Evolutionary conservation across 1,140 invertebrate species (phyloP).

Genomic region (Vanessa atalanta): DNA sequence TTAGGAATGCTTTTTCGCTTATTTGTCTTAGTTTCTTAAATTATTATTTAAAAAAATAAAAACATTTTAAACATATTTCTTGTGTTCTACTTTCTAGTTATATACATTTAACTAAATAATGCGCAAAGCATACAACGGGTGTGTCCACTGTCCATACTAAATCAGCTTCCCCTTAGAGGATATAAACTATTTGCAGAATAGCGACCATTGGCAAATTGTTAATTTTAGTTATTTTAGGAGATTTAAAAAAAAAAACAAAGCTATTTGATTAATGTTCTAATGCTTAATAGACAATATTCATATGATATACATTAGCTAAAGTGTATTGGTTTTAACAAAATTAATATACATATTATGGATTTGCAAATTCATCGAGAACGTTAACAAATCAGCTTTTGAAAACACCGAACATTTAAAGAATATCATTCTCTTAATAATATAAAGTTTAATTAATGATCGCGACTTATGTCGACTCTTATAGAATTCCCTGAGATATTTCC

Average conservation of each 20-base stretch:
- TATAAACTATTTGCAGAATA: too few species aligned
- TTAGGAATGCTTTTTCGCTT: background rate
- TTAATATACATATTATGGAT: slow-evolving; percentile 2
- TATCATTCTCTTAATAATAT: background rate
- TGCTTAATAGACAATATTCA: background rate
- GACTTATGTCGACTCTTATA: background rate
- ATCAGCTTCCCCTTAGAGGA: too few species aligned
- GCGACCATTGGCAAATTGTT: too few species aligned
- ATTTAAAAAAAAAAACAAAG: too few species aligned
- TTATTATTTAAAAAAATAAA: background rate
- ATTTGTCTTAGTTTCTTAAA: background rate
- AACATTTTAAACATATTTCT: too few species aligned
- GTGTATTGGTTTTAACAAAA: slow-evolving; percentile 9
- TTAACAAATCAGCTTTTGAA: background rate
- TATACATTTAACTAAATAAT: too few species aligned
- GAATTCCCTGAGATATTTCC: too few species aligned
- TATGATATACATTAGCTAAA: slow-evolving; percentile 9
- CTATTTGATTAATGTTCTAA: background rate
- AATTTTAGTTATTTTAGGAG: too few species aligned
- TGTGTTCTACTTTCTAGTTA: too few species aligned
- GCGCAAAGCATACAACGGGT: too few species aligned
- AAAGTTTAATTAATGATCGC: background rate
- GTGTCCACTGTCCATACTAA: too few species aligned
- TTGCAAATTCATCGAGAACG: background rate
- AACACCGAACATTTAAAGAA: background rate